These are phyloP conservation scores for Oscheius sp. DNA, from an alignment of 2,888 invertebrate species.

Conservation along the genomic window DNA sequence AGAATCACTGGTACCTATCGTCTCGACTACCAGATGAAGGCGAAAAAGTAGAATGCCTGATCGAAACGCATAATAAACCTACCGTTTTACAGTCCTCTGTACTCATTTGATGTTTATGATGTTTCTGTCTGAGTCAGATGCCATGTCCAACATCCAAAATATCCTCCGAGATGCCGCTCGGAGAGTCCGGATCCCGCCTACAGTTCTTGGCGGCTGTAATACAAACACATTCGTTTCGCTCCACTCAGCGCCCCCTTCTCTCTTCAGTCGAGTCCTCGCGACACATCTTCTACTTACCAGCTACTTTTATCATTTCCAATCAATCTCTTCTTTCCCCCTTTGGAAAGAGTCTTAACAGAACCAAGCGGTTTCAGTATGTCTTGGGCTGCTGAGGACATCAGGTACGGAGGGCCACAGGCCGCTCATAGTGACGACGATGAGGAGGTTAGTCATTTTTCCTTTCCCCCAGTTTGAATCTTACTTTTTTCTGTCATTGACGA, in stretches of 20 bases:
- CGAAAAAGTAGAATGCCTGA: too few relatives aligned
- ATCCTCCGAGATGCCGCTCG: background rate
- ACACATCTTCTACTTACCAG: conserved; percentile 16
- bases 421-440: conserved; percentile 55
- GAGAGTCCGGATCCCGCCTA: conserved; percentile 30
- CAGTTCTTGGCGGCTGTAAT: conserved; percentile 27
- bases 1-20: too few relatives aligned
- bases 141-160: too few relatives aligned
- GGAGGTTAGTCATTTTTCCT: conserved; percentile 32
- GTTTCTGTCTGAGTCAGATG: too few relatives aligned
- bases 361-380: conserved; percentile 33
- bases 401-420: conserved; percentile 56
- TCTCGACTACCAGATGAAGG: too few relatives aligned
- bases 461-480: background rate
- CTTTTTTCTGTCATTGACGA: background rate
- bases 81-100: too few relatives aligned
- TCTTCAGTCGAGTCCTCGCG: conserved; percentile 12
- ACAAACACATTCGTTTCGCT: conserved; percentile 2
- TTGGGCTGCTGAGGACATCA: conserved; percentile 41
- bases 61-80: too few relatives aligned
- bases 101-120: too few relatives aligned
- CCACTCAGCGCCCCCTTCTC: background rate
- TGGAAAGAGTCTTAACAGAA: background rate
- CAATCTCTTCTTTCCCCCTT: background rate
- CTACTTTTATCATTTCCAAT: conserved; percentile 2